Base-by-base conservation (phyloP, 2,888 invertebrate species). In the Campoplex nolae region DNA sequence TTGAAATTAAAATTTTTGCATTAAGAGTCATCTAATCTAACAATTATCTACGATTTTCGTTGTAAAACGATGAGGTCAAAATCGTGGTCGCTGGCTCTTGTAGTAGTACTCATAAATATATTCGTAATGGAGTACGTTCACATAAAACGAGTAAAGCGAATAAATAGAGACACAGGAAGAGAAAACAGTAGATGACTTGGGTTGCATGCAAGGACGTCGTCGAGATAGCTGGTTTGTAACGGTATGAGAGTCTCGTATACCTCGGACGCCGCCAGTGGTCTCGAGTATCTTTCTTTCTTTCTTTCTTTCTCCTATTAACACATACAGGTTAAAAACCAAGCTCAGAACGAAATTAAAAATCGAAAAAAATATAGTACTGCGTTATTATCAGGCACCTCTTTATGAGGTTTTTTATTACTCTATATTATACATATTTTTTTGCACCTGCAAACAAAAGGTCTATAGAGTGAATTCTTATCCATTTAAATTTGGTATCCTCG, bases 121-220 rank as follows among this genome's bases (percentile, higher is more conserved):
- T 58, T 42, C 7, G 28, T 78, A 45, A 28, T 42, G 16, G 16
- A 68, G 65, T 65, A 32, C 67, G 81, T 65, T 45, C 73, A 62
- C 45, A 62, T 71, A 76, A 83, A 83, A 75, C 83, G 32, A 71
- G 78, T 56, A 81, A 70, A 45, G 54, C 77, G 86, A 84, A 87
- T 87, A 82, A 84, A 87, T 87, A 87, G 84, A 87, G 86, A 84
- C 84, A 78, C 81, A 73, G 84, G 81, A 82, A 82, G 74, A 82
- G 84, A 87, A 80, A 74, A 71, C 84, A 62, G 77, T 82, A 82
- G 86, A 87, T 87, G 86, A 87, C 86, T 87, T 78, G 86, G 84
- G 82, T 87, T 87, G 81, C 86, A 54, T 70, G 76, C 81, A 87
- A 87, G 86, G 86, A 84, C 86, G 86, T 75, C 78, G 77, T 35